Percentiles rank a stretch among this genome's conserved stretches.
phyloP scores from a whole-genome alignment of 1,140 invertebrate species.

The Musca vetustissima region DNA sequence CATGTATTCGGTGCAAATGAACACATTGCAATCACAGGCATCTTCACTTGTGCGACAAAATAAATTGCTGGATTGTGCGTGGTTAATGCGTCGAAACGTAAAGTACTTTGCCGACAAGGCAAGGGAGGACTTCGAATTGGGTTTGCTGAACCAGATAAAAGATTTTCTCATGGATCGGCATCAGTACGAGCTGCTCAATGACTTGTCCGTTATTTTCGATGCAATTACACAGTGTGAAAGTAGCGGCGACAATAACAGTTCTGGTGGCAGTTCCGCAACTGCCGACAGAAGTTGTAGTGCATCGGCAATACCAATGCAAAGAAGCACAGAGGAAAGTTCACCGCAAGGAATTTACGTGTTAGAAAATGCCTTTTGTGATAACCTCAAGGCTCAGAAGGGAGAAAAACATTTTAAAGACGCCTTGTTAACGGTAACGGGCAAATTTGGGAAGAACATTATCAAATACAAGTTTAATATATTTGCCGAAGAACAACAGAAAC shows the following conservation, averaged over 20 bases:
- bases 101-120: slow-evolving; percentile 54
- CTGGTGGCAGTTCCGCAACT: slow-evolving; percentile 48
- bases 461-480: slow-evolving; percentile 55
- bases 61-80: slow-evolving; percentile 44
- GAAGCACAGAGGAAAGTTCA: not conserved
- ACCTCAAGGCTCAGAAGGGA: slow-evolving; percentile 41
- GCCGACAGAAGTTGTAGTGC: slow-evolving; percentile 42
- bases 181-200: slow-evolving; percentile 51
- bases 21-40: slow-evolving; percentile 41
- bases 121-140: slow-evolving; percentile 47
- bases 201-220: slow-evolving; percentile 54
- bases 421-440: slow-evolving; percentile 48
- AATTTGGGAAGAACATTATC: slow-evolving; percentile 54
- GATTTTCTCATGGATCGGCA: slow-evolving; percentile 45
- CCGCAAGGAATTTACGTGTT: slow-evolving; percentile 45
- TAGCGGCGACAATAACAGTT: slow-evolving; percentile 46
- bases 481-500: slow-evolving; percentile 47
- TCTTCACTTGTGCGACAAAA: slow-evolving; percentile 39
- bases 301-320: slow-evolving; percentile 9
- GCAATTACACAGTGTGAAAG: slow-evolving; percentile 49
- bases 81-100: slow-evolving; percentile 47
- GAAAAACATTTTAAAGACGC: slow-evolving; percentile 51
- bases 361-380: slow-evolving; percentile 53
- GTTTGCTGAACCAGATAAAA: slow-evolving; percentile 46
- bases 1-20: slow-evolving; percentile 45